Conservation (phyloP, 1,140 invertebrate genomes). For the Penaeus indicus region DNA sequence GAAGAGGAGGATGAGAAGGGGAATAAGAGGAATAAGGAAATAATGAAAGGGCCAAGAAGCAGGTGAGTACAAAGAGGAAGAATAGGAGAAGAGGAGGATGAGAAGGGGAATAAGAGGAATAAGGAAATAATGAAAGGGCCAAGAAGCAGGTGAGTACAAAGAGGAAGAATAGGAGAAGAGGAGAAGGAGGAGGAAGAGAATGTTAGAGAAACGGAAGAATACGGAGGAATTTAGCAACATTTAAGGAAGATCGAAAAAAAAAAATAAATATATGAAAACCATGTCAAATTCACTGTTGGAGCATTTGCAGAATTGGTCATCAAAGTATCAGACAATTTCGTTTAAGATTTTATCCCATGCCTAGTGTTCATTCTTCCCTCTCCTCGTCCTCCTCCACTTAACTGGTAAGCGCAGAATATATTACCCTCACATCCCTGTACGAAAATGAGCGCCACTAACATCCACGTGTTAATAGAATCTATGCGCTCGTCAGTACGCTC, state of each 20-base stretch:
- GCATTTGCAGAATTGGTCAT: too few species aligned
- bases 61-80: not conserved
- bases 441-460: too few species aligned
- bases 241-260: too few species aligned
- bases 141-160: not conserved
- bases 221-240: too few species aligned
- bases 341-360: not conserved
- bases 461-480: too few species aligned
- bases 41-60: not conserved
- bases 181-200: too few species aligned
- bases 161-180: not conserved
- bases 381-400: not conserved
- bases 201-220: too few species aligned
- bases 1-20: not conserved
- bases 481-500: too few species aligned
- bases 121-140: not conserved
- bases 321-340: not conserved
- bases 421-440: too few species aligned
- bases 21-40: not conserved
- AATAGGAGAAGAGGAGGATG: not conserved
- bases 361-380: not conserved
- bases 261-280: too few species aligned
- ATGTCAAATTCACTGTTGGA: too few species aligned
- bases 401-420: too few species aligned
- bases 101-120: slow-evolving; percentile 2